Evolutionary conservation across 2,113 vertebrate species (phyloP), one percentile per base, ranked within the genome.

Genomic region (Carollia perspicillata): DNA sequence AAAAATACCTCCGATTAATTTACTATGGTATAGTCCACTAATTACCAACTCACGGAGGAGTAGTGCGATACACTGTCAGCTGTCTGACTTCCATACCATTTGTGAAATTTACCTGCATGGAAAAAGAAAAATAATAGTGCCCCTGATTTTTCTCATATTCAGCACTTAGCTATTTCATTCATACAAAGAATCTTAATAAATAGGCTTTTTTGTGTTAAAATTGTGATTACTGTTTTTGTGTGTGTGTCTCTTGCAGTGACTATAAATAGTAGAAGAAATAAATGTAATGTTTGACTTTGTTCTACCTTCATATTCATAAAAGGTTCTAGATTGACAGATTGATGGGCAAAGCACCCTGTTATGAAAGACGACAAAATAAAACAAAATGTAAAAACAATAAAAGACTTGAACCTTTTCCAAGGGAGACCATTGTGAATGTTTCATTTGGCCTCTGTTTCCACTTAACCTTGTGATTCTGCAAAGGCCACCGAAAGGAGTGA

Each of bases 381-480:
- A 89, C 4, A 69, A 77, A 89, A 51, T 13, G 68, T 53, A 58
- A 65, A 66, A 37, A 40, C 2, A 33, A 28, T 69, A 30, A 60
- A 86, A 63, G 35, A 12, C n/a, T 85, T 81, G 71, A 60, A 44
- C 35, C 23, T 80, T 84, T 47, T 58, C 47, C 47, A 66, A 18
- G 40, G 87, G 55, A 81, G 75, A n/a, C 13, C 5, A 2, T 6
- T 63, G 30, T 78, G 20, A 81, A 65, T 89, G 42, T 80, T 84
- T 74, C 66, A 18, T 26, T 81, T 90, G 51, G 60, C 66, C 47
- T 92, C 92, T 96, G 66, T 92, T 96, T 95, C 66, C 90, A 83
- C 81, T 95, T 94, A 88, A 94, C 88, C 94, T 74, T 85, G 87
- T 63, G 84, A 72, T 81, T 95, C 80, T 85, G 77, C 42, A 96